Evolutionary conservation across 1,140 invertebrate genomes (phyloP).

Genomic region (Drosophila rhopaloa): DNA sequence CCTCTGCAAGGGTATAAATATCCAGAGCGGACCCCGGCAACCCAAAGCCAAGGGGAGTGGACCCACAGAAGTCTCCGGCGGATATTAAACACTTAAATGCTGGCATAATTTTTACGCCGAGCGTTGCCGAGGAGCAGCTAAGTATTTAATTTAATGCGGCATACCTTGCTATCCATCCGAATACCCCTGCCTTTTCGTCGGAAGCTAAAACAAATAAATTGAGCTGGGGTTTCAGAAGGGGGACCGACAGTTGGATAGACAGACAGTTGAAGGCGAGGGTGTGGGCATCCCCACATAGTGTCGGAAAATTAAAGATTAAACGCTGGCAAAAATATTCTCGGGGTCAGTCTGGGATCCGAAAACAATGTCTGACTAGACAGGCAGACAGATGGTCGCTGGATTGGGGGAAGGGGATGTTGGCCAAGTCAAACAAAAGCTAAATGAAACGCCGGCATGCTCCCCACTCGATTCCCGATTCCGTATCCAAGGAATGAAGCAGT

Average conservation of each 20-base stretch:
- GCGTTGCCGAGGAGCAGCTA: slow-evolving; percentile 33
- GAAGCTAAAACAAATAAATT: slow-evolving; percentile 77
- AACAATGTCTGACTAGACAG: slow-evolving; percentile 69
- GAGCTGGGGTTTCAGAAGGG: slow-evolving; percentile 11
- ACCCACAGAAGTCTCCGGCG: slow-evolving; percentile 56
- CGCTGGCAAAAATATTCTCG: slow-evolving; percentile 73
- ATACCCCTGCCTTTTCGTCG: neutral
- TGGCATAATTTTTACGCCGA: slow-evolving; percentile 74
- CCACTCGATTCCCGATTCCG: slow-evolving; percentile 8
- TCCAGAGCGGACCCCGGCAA: slow-evolving; percentile 32
- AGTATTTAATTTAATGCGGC: slow-evolving; percentile 78
- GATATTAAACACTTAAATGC: slow-evolving; percentile 80
- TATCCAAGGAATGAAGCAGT: slow-evolving; percentile 67
- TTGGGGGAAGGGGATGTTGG: neutral
- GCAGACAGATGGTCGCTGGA: slow-evolving; percentile 27
- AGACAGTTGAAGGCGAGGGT: slow-evolving; percentile 35
- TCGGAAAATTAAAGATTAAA: slow-evolving; percentile 80
- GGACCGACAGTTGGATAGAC: slow-evolving; percentile 64
- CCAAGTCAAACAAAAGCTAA: slow-evolving; percentile 76
- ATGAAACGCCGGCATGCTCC: slow-evolving; percentile 70
- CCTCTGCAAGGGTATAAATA: too few relatives aligned
- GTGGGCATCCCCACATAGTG: slow-evolving; percentile 29
- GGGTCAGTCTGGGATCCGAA: slow-evolving; percentile 51
- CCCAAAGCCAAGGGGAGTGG: neutral
- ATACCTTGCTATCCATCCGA: slow-evolving; percentile 24